Evolutionary conservation across 1,140 invertebrate genomes (phyloP).

Genomic region (Diabrotica undecimpunctata): DNA sequence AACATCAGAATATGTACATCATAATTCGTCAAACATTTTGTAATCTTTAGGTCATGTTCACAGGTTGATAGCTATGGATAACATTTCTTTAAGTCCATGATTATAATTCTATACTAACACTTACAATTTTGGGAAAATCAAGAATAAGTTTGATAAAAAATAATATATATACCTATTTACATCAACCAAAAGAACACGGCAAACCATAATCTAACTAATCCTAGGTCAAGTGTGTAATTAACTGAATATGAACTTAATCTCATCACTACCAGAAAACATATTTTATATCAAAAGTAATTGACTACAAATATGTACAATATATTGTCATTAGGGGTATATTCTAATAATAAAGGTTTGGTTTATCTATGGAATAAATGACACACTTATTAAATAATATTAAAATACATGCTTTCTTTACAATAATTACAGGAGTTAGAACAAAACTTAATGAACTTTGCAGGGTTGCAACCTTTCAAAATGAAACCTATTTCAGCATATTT

Average conservation of each 20-base stretch:
- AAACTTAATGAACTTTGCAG: no score
- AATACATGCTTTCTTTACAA: no score
- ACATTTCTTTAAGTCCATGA: background rate
- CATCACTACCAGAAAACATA: background rate
- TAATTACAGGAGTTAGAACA: no score
- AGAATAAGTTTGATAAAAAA: background rate
- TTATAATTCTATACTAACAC: background rate
- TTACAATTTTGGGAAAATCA: background rate
- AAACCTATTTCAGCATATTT: no score
- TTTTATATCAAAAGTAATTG: background rate
- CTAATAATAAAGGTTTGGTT: background rate
- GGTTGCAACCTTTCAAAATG: no score
- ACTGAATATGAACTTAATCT: background rate
- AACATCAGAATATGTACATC: background rate
- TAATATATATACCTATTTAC: background rate
- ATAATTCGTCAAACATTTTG: background rate
- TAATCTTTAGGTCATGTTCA: background rate
- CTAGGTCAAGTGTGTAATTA: background rate
- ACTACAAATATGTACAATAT: background rate
- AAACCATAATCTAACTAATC: background rate
- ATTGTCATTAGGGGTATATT: background rate
- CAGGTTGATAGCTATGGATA: background rate
- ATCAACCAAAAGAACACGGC: constrained; percentile 1
- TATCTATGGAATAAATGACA: background rate
- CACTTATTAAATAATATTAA: no score